Evolutionary conservation across 2,113 vertebrate species (phyloP), one percentile per base, ranked within the genome.

Genomic region (Bos taurus): DNA sequence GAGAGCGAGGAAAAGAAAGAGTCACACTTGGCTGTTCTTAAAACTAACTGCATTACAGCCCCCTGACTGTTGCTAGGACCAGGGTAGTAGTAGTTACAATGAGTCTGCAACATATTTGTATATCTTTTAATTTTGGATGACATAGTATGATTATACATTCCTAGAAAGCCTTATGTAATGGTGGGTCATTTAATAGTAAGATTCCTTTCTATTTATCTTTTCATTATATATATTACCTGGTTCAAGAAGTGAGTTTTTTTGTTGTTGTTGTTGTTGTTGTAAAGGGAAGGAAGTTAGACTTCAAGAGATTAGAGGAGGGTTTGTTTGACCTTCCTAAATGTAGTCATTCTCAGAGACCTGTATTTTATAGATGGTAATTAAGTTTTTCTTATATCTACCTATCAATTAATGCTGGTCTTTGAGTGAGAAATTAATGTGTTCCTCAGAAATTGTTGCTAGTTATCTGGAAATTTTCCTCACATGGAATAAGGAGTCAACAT

Each of bases 261-360:
- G 5, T 62, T 62, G 6, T 64, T 64, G 59, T 59, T 59, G 25
- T 64, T 96, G 94, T 93, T 87, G 26, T 56, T 90, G 90, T 84
- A 57, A 50, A 92, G 95, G 93, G 86, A 94, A 91, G 74, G 91
- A 97, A 84, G 92, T 90, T 30, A 67, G 57, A 62, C 96, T 90
- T 97, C 21, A 60, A 80, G 94, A 54, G 77, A 87, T 71, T 57
- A 88, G 30, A 57, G 26, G 36, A 64, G 8, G 81, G 78, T 83
- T 95, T 98, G 85, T 94, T 56, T 96, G 97, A 90, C 80, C 54
- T 95, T 98, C 33, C 91, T 95, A 98, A 88, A 88, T 97, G 50
- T 98, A 90, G 56, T 96, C 77, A 90, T 96, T 89, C 95, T 43
- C 56, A 88, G 74, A 92, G 64, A 91, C 83, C 82, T 97, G 88